A percentile compares a stretch with the other conserved stretches of the same genome.
Conservation (phyloP, 2,113 vertebrate species). For the Apistogramma diplotaenia region DNA sequence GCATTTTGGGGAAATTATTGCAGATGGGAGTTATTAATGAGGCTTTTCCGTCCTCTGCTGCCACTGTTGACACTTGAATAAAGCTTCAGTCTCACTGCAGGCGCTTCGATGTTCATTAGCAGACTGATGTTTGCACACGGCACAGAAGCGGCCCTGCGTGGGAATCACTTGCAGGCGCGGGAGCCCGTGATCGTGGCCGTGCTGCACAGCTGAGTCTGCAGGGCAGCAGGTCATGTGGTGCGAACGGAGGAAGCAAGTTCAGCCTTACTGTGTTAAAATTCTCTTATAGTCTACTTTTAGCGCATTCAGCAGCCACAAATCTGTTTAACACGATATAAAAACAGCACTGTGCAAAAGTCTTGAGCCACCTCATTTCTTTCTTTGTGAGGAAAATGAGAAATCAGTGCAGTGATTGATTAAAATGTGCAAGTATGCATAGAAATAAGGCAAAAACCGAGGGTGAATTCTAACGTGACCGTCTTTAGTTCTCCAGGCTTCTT, state of each 20-base stretch:
- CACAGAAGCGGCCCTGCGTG: neutral
- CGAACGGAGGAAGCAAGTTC: neutral
- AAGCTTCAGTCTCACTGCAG: constrained; percentile 8
- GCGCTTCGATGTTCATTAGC: neutral
- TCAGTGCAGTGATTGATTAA: rapidly evolving
- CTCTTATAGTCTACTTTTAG: neutral
- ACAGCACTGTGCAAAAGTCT: neutral
- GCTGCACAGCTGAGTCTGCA: neutral
- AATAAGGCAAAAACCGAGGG: too few relatives aligned
- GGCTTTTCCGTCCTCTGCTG: constrained; percentile 5
- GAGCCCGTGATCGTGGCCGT: neutral
- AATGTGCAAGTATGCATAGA: neutral
- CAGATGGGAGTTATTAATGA: constrained; percentile 33
- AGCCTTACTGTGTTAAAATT: neutral
- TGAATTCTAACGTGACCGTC: too few relatives aligned
- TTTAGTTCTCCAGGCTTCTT: neutral
- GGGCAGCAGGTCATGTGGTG: neutral
- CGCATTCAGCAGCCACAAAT: constrained; percentile 14
- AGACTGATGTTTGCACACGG: constrained; percentile 12
- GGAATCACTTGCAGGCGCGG: neutral
- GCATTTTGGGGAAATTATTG: constrained; percentile 1
- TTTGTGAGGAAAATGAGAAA: neutral
- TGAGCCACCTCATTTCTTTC: rapidly evolving
- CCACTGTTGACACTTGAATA: neutral
- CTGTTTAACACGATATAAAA: constrained; percentile 17